phyloP scores from a whole-genome alignment of 1,140 invertebrate genomes.

The Tetramorium alpestre region DNA sequence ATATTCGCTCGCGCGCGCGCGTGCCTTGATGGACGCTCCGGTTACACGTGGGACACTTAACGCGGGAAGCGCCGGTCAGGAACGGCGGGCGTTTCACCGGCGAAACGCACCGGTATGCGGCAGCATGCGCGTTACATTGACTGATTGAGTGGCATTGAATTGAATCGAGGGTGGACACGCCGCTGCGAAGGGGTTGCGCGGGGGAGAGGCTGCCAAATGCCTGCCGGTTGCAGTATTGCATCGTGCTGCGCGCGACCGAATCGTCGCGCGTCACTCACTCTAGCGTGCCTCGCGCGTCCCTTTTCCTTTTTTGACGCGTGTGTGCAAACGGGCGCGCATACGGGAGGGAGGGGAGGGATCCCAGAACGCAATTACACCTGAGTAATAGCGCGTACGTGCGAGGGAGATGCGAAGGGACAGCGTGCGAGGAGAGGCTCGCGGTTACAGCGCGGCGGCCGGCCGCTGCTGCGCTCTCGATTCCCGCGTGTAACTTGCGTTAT shows the following conservation, averaged over 20 bases:
- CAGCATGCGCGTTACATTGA: constrained; percentile 84
- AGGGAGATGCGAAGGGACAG: constrained; percentile 31
- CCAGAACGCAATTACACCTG: constrained; percentile 80
- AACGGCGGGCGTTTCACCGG: constrained; percentile 75
- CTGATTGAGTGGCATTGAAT: constrained; percentile 86
- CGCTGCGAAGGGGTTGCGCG: not conserved
- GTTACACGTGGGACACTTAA: constrained; percentile 74
- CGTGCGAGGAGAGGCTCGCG: constrained; percentile 50
- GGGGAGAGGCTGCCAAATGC: constrained; percentile 80
- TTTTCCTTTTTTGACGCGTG: constrained; percentile 57
- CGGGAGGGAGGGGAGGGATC: not conserved
- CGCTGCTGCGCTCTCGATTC: constrained; percentile 18
- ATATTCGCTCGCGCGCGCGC: constrained; percentile 55
- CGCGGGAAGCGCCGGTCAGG: constrained; percentile 63
- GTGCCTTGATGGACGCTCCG: constrained; percentile 71
- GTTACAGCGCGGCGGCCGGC: constrained; percentile 71
- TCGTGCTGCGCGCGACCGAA: constrained; percentile 66
- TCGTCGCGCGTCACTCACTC: constrained; percentile 50
- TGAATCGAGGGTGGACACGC: constrained; percentile 81
- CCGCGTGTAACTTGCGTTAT: constrained; percentile 37
- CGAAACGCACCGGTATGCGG: constrained; percentile 78
- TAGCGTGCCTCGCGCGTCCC: not conserved
- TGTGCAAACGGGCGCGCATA: constrained; percentile 44
- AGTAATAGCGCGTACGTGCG: constrained; percentile 76
- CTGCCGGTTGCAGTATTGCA: constrained; percentile 74